phyloP scores from a whole-genome alignment of 1,140 invertebrate species.

The Drosophila tropicalis region DNA sequence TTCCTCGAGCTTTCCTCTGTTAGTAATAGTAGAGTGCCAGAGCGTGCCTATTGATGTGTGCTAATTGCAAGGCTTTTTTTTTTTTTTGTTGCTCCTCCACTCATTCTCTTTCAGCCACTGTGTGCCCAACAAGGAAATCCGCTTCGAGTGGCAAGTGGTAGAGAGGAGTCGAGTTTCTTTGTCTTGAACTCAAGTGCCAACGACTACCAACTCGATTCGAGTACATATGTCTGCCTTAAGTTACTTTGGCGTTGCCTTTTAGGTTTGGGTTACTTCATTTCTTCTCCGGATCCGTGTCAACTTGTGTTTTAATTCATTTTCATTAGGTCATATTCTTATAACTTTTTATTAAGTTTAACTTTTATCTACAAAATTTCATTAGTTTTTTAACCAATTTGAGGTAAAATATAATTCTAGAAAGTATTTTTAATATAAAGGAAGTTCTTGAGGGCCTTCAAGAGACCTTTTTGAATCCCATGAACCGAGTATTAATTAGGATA shows the following conservation, averaged over 20 bases:
- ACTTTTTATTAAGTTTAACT: too few relatives aligned
- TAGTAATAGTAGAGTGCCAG: slow-evolving; percentile 52
- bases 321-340: neutral
- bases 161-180: slow-evolving; percentile 38
- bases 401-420: too few relatives aligned
- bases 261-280: neutral
- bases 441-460: too few relatives aligned
- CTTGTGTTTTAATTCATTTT: neutral
- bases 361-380: too few relatives aligned
- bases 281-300: neutral
- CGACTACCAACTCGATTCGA: slow-evolving; percentile 55
- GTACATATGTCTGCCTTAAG: slow-evolving; percentile 32
- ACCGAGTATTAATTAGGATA: too few relatives aligned
- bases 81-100: neutral
- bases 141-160: slow-evolving; percentile 50
- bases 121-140: slow-evolving; percentile 74
- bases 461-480: too few relatives aligned
- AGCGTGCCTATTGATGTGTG: slow-evolving; percentile 79
- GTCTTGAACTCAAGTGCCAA: slow-evolving; percentile 50
- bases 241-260: slow-evolving; percentile 23
- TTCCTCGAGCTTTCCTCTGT: slow-evolving; percentile 50
- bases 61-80: slow-evolving; percentile 63
- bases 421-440: too few relatives aligned
- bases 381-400: too few relatives aligned
- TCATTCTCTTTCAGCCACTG: neutral